These are phyloP conservation scores for Microtus californicus DNA, from an alignment of 2,797 vertebrate species.

Conservation along the genomic window DNA sequence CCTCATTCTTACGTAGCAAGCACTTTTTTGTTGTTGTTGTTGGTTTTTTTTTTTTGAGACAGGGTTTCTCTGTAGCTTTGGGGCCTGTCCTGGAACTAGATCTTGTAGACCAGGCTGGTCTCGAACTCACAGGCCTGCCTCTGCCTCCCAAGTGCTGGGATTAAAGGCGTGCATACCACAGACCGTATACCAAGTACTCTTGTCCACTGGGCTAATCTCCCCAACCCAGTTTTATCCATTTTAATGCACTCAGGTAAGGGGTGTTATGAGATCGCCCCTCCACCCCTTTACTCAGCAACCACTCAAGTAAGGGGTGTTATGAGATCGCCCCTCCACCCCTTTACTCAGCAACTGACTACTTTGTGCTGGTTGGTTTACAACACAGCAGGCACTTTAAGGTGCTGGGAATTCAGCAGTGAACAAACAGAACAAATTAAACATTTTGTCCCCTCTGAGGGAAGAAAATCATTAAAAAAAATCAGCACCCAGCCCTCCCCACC, in stretches of 20 bases:
- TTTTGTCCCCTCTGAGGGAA: not conserved
- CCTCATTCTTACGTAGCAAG: not conserved
- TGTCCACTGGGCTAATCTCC: not conserved
- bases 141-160: no score
- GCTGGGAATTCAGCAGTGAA: not conserved
- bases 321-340: not conserved
- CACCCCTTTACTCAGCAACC: not conserved
- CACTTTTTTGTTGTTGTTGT: no score
- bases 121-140: no score
- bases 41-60: no score
- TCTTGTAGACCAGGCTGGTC: no score
- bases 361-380: not conserved
- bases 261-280: not conserved
- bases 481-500: rapidly evolving
- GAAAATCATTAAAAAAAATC: not conserved
- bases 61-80: no score
- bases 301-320: not conserved
- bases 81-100: no score
- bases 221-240: not conserved
- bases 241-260: not conserved
- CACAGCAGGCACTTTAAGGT: not conserved
- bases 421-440: not conserved
- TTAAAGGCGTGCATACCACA: no score
- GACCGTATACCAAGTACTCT: no score
- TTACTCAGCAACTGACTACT: not conserved